Conservation (phyloP, 2,888 invertebrate genomes). For the Spisula subtruncata region DNA sequence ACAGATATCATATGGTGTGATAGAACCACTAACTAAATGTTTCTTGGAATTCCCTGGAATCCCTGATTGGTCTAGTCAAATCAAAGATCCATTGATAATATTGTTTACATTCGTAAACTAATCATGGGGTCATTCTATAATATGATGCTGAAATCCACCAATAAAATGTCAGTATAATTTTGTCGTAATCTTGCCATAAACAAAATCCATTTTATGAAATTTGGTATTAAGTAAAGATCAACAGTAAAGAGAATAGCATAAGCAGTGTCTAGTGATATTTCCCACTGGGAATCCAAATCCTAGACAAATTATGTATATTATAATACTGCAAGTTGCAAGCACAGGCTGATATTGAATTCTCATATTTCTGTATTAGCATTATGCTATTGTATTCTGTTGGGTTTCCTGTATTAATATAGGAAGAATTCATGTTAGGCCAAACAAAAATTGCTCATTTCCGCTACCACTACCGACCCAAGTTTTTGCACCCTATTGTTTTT, state of each 20-base stretch:
- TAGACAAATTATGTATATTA: conserved; percentile 18
- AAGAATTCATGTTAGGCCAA: conserved; percentile 2
- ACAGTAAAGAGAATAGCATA: neutral
- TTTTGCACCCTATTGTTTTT: too few relatives aligned
- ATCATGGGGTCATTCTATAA: too few relatives aligned
- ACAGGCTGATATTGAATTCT: conserved; percentile 8
- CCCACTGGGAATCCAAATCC: conserved; percentile 7
- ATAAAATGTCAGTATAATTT: neutral
- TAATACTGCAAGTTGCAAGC: conserved; percentile 23
- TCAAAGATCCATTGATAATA: too few relatives aligned
- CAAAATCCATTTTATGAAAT: conserved; percentile 13
- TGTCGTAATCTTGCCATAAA: neutral
- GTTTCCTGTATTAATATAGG: neutral
- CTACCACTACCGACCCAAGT: too few relatives aligned
- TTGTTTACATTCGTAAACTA: too few relatives aligned
- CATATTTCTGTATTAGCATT: conserved; percentile 15
- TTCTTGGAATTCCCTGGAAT: too few relatives aligned
- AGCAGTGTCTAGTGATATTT: neutral
- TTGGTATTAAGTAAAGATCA: conserved; percentile 7
- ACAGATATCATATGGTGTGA: too few relatives aligned
- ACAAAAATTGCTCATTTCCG: too few relatives aligned
- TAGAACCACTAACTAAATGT: too few relatives aligned
- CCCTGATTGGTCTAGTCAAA: too few relatives aligned
- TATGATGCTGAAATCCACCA: neutral
- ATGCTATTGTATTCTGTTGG: conserved; percentile 21